Conservation (phyloP, 2,113 vertebrate species). For the Nematolebias whitei region DNA sequence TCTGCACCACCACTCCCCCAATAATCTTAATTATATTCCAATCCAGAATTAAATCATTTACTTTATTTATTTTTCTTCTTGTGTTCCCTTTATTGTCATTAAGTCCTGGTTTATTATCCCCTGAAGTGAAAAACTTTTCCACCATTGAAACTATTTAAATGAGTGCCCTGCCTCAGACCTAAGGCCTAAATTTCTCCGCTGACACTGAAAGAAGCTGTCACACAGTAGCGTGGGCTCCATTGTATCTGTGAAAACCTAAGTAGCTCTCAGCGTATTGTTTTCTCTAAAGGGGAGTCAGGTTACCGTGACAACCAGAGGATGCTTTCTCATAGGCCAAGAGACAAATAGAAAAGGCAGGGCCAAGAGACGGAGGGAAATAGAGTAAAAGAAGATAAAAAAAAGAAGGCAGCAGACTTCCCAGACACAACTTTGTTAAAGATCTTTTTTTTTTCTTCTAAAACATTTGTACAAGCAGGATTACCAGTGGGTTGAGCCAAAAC, state of each 20-base stretch:
- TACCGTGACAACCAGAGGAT: conserved; percentile 74
- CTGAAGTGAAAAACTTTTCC: conserved; percentile 32
- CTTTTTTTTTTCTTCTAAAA: conserved; percentile 13
- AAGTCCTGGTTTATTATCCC: conserved; percentile 25
- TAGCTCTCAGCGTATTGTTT: conserved; percentile 70
- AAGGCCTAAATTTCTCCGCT: conserved; percentile 40
- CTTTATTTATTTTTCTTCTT: conserved; percentile 1
- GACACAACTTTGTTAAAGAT: conserved; percentile 45
- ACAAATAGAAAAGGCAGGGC: conserved; percentile 60
- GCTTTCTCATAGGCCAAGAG: conserved; percentile 63
- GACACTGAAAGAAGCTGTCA: conserved; percentile 69
- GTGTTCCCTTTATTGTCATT: conserved; percentile 1
- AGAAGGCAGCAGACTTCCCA: conserved; percentile 36
- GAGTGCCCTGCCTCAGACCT: conserved; percentile 42
- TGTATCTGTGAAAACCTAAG: conserved; percentile 69
- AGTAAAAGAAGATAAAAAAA: conserved; percentile 51
- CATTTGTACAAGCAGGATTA: conserved; percentile 44
- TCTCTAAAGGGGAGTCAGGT: conserved; percentile 74
- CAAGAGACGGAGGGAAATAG: conserved; percentile 66
- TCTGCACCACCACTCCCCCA: too few species aligned
- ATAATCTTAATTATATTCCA: too few species aligned
- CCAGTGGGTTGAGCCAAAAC: conserved; percentile 36
- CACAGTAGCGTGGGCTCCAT: conserved; percentile 73
- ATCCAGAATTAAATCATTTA: too few species aligned
- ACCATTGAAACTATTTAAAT: conserved; percentile 48